Conservation (phyloP, 2,113 vertebrate species). For the Leucopsar rothschildi region DNA sequence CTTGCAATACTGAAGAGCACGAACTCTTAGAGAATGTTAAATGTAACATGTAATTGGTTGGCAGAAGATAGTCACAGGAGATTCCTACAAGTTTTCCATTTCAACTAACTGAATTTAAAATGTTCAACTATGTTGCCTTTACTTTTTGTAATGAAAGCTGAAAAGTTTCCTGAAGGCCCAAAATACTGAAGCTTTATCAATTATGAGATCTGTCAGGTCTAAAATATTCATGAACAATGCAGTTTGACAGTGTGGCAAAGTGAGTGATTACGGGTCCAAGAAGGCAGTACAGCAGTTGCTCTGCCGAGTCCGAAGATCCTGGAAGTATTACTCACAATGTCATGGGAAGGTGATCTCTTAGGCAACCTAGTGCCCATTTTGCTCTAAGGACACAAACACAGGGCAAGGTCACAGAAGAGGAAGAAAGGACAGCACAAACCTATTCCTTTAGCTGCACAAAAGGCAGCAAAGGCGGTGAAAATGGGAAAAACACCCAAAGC, state of each 20-base stretch:
- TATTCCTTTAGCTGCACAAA: neutral
- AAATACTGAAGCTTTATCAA: neutral
- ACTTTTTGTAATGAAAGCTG: neutral
- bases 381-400: neutral
- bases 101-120: neutral
- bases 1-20: neutral
- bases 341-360: neutral
- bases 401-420: neutral
- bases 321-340: neutral
- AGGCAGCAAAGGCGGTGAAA: neutral
- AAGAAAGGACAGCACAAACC: neutral
- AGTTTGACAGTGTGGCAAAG: neutral
- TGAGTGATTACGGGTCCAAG: accelerated
- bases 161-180: neutral
- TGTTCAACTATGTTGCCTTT: neutral
- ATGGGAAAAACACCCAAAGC: neutral
- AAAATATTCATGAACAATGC: neutral
- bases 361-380: neutral
- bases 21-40: neutral
- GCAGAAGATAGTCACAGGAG: neutral
- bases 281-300: neutral
- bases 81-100: neutral
- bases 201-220: neutral
- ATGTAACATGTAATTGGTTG: neutral
- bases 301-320: neutral